These are phyloP conservation scores for Chrysochloris asiatica DNA, from an alignment of 2,113 vertebrate species.

Conservation along the genomic window DNA sequence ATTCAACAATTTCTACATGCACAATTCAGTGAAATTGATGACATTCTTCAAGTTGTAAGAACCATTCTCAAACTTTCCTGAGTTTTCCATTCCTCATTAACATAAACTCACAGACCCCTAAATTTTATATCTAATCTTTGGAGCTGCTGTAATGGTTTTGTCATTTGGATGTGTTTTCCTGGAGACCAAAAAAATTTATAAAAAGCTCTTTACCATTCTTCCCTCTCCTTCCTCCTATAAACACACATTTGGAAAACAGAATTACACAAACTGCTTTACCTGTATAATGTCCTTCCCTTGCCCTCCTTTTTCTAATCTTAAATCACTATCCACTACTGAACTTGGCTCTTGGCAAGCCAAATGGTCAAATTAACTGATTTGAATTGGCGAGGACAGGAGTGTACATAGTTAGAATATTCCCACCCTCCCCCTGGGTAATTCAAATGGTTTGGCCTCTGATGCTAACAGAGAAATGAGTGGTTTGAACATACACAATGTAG, in stretches of 20 bases:
- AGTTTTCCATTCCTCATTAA: neutral
- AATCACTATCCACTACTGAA: neutral
- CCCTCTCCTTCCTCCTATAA: neutral
- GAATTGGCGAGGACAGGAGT: neutral
- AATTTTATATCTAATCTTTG: neutral
- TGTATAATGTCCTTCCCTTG: neutral
- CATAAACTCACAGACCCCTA: neutral
- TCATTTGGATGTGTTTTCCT: neutral
- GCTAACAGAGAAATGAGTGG: neutral
- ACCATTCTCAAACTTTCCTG: neutral
- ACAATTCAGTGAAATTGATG: neutral
- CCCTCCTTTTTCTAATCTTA: neutral
- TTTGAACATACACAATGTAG: no score
- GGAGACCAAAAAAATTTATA: neutral
- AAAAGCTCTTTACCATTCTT: neutral
- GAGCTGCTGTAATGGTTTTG: neutral
- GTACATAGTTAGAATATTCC: no score
- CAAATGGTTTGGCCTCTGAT: neutral
- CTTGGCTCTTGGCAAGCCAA: neutral
- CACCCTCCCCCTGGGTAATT: neutral
- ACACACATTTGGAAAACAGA: neutral
- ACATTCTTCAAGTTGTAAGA: neutral
- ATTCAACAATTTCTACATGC: neutral
- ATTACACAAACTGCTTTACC: neutral
- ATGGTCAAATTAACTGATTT: neutral